Conservation (phyloP, 2,888 invertebrate species). For the Aphodius granarius region DNA sequence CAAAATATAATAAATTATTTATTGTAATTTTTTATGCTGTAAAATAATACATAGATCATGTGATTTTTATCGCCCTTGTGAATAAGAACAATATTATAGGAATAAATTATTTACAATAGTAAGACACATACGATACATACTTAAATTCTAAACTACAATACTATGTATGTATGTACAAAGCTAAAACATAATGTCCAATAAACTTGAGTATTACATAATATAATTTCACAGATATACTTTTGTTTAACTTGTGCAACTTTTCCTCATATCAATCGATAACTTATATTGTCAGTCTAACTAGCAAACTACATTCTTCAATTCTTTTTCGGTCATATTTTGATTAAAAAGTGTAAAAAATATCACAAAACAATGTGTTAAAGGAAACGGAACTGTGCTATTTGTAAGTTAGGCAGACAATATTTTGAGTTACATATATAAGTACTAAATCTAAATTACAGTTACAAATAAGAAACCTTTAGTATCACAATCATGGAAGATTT, state of each 20-base stretch:
- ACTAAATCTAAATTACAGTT: no score
- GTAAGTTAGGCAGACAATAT: no score
- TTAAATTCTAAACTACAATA: neutral
- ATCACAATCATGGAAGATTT: neutral
- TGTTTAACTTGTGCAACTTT: no score
- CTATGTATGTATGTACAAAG: neutral
- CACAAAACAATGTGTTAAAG: no score
- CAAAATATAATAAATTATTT: conserved; percentile 11
- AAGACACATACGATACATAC: neutral
- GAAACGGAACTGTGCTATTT: no score
- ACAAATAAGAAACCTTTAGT: neutral
- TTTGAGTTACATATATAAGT: no score
- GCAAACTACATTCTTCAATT: no score
- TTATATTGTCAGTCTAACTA: no score
- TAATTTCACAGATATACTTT: neutral
- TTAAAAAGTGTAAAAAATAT: no score
- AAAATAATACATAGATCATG: conserved; percentile 11
- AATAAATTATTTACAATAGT: conserved; percentile 13
- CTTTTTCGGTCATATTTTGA: no score
- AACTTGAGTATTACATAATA: neutral
- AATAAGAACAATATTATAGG: neutral
- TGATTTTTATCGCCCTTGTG: neutral
- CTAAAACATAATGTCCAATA: neutral
- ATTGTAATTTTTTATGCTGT: no score
- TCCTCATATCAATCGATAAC: no score